Conservation (phyloP, 1,140 invertebrate species). For the Mya arenaria region DNA sequence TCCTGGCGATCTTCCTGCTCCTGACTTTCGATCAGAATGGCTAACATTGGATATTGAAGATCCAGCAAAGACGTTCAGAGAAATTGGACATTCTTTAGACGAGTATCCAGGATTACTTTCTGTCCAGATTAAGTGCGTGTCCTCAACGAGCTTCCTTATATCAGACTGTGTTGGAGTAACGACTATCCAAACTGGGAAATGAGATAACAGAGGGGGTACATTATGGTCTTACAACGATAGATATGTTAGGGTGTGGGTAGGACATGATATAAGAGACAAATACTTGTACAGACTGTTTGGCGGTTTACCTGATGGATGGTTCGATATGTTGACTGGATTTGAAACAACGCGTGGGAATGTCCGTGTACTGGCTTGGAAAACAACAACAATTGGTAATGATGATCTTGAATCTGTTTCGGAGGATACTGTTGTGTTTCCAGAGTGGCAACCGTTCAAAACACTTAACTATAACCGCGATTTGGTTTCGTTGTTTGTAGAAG, state of each 20-base stretch:
- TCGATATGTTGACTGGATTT: not conserved
- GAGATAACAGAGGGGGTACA: not conserved
- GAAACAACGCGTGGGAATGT: not conserved
- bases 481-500: conserved; percentile 20
- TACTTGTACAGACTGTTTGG: conserved; percentile 1
- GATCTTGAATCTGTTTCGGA: not conserved
- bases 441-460: not conserved
- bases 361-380: conserved; percentile 6
- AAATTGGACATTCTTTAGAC: not conserved
- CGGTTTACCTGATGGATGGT: not conserved
- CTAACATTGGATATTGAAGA: conserved; percentile 16
- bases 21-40: conserved; percentile 29
- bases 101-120: conserved; percentile 16
- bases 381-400: not conserved
- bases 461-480: conserved; percentile 5
- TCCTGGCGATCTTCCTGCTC: not conserved
- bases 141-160: not conserved
- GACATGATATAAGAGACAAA: not conserved
- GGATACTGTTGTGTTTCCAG: not conserved
- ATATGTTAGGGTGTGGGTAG: conserved; percentile 12
- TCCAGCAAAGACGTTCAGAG: not conserved
- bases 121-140: conserved; percentile 24
- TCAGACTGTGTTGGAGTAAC: conserved; percentile 20
- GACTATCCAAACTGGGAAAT: not conserved
- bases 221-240: conserved; percentile 11